Evolutionary conservation across 2,888 invertebrate species (phyloP), one percentile per base, ranked within the genome.

Genomic region (Thereva unica): DNA sequence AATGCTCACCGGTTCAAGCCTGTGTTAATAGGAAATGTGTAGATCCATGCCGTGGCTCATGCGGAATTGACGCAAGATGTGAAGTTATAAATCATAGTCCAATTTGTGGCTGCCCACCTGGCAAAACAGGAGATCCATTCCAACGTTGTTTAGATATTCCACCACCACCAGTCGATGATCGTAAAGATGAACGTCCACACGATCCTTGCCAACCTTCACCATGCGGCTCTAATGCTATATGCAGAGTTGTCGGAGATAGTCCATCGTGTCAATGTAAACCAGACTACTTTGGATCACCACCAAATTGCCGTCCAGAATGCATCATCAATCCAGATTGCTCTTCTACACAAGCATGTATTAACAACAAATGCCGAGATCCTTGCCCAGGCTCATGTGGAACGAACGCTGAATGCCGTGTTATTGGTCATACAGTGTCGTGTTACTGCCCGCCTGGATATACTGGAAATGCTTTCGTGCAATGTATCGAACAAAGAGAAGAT

Each of bases 381-480:
- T 93, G 93, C 73, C 89, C 90, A 49, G 91, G 90, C 45, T 89
- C 89, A 40, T 93, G 93, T 78, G 92, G 92, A 49, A 82, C 88
- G 9, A 89, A 90, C 75, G 89, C 92, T 4, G 90, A 91, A 73
- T 93, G 93, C 75, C 84, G 87, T 59, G 88, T 93, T 34, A 88
- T 92, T 5, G 89, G 89, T 71, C 91, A 93, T 74, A 88, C 89
- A 1, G 92, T 92, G 0, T 89, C 90, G 1, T 94, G 94, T 75
- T 88, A 86, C 5, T 95, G 95, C 76, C 84, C 85, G 37, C 80
- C 84, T 41, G 91, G 90, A 71, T 92, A 84, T 77, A 89, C 88
- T 6, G 95, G 94, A 69, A 90, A 93, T 82, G 91, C 93, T 55
- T 92, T 92, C 74, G 85, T 91, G 44, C 91, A 91, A 76, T 93